Evolutionary conservation across 2,888 invertebrate species (phyloP), one percentile per base, ranked within the genome.

Genomic region (Chymomyza fuscimana): DNA sequence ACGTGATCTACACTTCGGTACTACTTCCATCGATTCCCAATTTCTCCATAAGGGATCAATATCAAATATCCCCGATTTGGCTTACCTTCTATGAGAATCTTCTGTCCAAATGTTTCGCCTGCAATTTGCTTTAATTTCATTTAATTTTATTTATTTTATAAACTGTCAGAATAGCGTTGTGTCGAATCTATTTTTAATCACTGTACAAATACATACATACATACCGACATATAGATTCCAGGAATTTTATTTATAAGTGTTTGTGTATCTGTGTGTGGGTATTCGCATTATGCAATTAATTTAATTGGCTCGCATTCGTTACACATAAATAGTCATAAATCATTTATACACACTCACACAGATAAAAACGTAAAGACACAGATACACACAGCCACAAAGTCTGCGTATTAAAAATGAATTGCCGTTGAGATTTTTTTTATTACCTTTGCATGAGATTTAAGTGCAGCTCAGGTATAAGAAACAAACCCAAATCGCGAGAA

Each of bases 311-410:
- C 50, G 70, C 65, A 69, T 58, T 15, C 58, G 22, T 70, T 56
- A 40, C n/a, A 51, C 63, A 58, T 50, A 63, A 78, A 73, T 61
- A 71, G 70, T 65, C 82, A 75, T 81, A 78, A 80, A 81, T 82
- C 83, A 80, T 80, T 77, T 75, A 72, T 68, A 64, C 63, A 58
- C n/a, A 29, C 56, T 69, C 60, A 40, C 25, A 22, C 7, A 63
- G 51, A 59, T 51, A 51, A 16, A 22, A 46, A 9, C 19, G 9
- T 7, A 32, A 32, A 9, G 32, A 15, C 4, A 56, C 46, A 22
- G 59, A 63, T 68, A 19, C 40, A 46, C 15, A 61, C 51, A 63
- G n/a, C 67, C 70, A 74, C 81, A 19, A 70, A 72, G 81, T 69
- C 71, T 69, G n/a, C 50, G 61, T 70, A 67, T 52, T 73, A 65